These are phyloP conservation scores for Rhizomys pruinosus DNA, from an alignment of 2,113 vertebrate genomes.

Conservation along the genomic window DNA sequence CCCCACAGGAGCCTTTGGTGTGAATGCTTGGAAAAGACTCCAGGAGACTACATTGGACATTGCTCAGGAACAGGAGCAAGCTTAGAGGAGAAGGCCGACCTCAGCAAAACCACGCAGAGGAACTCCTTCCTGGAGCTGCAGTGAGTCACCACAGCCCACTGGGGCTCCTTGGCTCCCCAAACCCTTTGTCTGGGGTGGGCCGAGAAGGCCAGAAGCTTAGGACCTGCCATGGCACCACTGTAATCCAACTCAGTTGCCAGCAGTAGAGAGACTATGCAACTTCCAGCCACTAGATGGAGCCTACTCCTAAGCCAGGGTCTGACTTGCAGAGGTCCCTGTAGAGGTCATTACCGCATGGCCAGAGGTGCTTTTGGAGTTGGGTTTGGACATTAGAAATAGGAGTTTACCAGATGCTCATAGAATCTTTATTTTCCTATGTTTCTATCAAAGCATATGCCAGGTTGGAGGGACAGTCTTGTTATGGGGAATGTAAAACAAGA, in stretches of 20 bases:
- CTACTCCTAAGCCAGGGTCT: neutral
- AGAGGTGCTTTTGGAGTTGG: neutral
- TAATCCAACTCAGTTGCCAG: neutral
- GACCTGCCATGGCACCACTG: neutral
- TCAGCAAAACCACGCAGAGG: accelerated
- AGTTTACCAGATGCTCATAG: neutral
- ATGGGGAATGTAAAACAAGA: neutral
- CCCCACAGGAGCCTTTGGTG: constrained; percentile 73
- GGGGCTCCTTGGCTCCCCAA: neutral
- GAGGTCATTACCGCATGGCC: neutral
- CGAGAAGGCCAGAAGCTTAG: neutral
- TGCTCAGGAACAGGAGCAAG: neutral
- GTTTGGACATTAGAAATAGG: no score
- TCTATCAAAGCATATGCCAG: neutral
- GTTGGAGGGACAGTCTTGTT: neutral
- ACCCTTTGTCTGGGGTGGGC: neutral
- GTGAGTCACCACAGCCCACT: constrained; percentile 53
- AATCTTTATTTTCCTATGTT: neutral
- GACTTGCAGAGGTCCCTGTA: neutral
- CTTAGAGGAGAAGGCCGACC: neutral
- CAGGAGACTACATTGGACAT: neutral
- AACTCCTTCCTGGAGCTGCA: neutral
- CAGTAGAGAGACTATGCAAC: neutral
- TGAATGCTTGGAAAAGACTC: constrained; percentile 63
- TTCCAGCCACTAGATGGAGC: neutral